Evolutionary conservation across 2,113 vertebrate genomes (phyloP), one percentile per base, ranked within the genome.

Genomic region (Euleptes europaea): DNA sequence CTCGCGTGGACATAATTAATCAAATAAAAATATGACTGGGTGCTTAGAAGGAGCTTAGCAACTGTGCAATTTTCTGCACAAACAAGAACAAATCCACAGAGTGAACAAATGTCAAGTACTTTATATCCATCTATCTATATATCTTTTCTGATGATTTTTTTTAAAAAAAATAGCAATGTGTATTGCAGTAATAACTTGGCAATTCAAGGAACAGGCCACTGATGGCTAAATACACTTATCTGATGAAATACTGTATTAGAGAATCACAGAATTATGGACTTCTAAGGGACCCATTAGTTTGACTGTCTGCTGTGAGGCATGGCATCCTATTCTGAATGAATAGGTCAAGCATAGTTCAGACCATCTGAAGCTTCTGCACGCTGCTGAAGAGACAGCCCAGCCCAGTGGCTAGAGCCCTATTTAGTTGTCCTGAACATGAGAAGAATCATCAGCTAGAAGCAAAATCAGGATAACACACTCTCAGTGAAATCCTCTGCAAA

Each of bases 1-100:
- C 83, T 84, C 31, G 12, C 71, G 76, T 71, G 66, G 66, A 78
- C 75, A 70, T 78, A 84, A 84, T 84, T 71, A 78, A 84, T 84
- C 83, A 71, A 78, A 84, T 33, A 78, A 84, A 78, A 78, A 70
- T 84, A 71, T 26, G 66, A 44, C 83, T 3, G 31, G 51, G 75
- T 51, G 51, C 51, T 84, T 84, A 70, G 28, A 26, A 71, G 44
- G 66, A 23, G 31, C 83, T 60, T 44, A 60, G 75, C 75, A 78
- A 71, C 66, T 23, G 83, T 63, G 51, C 66, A 44, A 57, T 78
- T 71, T 78, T 71, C 75, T 78, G 49, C 8, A 76, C 83, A 84
- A 60, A 70, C 2, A 17, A 23, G 42, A 12, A 33, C 4, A 42
- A 31, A 63, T 74, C n/a, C 23, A 15, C 60, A 84, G 72, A 51